These are phyloP conservation scores for Gallinago paraguaiae DNA, from an alignment of 2,113 vertebrate species.

Conservation along the genomic window DNA sequence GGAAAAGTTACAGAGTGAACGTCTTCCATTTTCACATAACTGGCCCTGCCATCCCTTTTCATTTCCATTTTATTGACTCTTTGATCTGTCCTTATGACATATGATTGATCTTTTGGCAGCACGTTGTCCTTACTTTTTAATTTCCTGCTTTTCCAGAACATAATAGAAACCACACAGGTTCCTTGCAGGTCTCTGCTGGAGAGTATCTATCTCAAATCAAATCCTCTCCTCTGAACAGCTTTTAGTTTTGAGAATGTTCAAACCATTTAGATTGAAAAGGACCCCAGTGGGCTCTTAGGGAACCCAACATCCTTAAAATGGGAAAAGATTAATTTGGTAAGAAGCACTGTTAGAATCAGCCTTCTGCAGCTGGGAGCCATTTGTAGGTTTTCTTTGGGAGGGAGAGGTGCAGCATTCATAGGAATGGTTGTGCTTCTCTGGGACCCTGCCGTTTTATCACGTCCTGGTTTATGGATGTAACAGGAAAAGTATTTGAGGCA, in stretches of 20 bases:
- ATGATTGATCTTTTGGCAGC: neutral
- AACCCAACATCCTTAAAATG: neutral
- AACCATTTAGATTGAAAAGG: neutral
- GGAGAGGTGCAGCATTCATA: neutral
- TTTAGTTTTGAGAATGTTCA: neutral
- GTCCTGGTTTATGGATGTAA: neutral
- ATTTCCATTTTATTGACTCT: neutral
- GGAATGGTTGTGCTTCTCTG: neutral
- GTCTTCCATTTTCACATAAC: neutral
- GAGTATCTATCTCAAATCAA: neutral
- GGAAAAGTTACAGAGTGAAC: neutral
- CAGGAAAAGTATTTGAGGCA: neutral
- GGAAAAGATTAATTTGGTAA: neutral
- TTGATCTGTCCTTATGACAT: neutral
- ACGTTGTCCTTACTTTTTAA: neutral
- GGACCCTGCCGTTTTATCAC: neutral
- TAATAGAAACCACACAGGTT: neutral
- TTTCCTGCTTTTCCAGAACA: neutral
- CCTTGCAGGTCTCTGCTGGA: neutral
- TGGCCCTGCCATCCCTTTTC: neutral
- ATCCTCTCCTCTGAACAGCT: neutral
- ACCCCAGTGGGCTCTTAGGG: accelerated
- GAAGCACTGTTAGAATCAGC: neutral
- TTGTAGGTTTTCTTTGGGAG: neutral
- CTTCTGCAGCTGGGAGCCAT: neutral